phyloP scores from a whole-genome alignment of 2,113 vertebrate species.

The Solea senegalensis region DNA sequence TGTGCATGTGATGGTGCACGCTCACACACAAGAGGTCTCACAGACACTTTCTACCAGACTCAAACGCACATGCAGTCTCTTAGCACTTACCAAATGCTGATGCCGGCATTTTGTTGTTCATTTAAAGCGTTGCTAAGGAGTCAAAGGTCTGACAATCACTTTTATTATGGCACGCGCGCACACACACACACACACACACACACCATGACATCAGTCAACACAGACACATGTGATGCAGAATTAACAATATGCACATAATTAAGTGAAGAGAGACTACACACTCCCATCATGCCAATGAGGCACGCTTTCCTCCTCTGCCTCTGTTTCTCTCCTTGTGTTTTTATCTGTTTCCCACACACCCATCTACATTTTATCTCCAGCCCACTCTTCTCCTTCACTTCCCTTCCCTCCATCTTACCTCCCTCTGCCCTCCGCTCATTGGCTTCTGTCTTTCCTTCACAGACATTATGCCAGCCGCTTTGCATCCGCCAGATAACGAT shows the following conservation, averaged over 20 bases:
- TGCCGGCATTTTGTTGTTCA: slow-evolving; percentile 51
- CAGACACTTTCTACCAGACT: background rate
- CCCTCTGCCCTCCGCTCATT: slow-evolving; percentile 11
- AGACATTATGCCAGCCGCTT: slow-evolving; percentile 48
- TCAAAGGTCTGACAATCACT: slow-evolving; percentile 64
- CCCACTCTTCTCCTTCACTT: slow-evolving; percentile 16
- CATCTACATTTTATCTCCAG: slow-evolving; percentile 26
- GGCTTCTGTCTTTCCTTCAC: slow-evolving; percentile 33
- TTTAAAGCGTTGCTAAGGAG: slow-evolving; percentile 57
- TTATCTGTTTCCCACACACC: slow-evolving; percentile 36
- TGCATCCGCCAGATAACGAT: slow-evolving; percentile 71
- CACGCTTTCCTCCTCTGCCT: slow-evolving; percentile 4
- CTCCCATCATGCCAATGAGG: slow-evolving; percentile 51
- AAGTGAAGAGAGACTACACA: slow-evolving; percentile 36
- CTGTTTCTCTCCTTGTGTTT: slow-evolving; percentile 30
- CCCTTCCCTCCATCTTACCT: slow-evolving; percentile 3
- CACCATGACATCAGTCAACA: slow-evolving; percentile 20
- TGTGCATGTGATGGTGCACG: slow-evolving; percentile 14
- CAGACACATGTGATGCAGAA: slow-evolving; percentile 43
- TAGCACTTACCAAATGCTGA: slow-evolving; percentile 60
- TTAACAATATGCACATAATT: slow-evolving; percentile 64
- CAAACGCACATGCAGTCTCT: slow-evolving; percentile 19
- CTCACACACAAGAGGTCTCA: slow-evolving; percentile 4
- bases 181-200: slow-evolving; percentile 27
- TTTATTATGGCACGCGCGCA: slow-evolving; percentile 46